These are phyloP conservation scores for Oxycera nigricornis DNA, from an alignment of 2,888 invertebrate genomes.

Conservation along the genomic window DNA sequence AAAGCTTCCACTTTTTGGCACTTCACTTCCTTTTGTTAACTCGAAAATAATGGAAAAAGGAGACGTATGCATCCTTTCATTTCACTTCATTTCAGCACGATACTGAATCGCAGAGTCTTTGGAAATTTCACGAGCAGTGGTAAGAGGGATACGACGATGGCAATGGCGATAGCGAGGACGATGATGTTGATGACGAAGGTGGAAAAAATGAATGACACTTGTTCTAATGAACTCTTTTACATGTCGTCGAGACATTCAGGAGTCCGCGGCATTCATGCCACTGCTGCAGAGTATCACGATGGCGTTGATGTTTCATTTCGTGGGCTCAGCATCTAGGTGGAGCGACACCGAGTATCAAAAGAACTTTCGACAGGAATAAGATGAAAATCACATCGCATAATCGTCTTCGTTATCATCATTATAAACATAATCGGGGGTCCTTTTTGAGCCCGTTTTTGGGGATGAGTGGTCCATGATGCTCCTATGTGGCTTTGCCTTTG, in stretches of 20 bases:
- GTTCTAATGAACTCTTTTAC: conserved; percentile 42
- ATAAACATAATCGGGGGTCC: conserved; percentile 2
- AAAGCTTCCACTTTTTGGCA: conserved; percentile 41
- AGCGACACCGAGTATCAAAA: conserved; percentile 22
- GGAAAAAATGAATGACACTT: conserved; percentile 41
- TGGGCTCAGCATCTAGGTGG: background rate
- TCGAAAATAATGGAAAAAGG: conserved; percentile 31
- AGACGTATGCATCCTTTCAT: conserved; percentile 39
- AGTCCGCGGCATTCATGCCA: background rate
- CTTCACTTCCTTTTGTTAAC: conserved; percentile 41
- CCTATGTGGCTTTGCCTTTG: background rate
- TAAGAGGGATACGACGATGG: background rate
- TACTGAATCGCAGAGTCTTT: conserved; percentile 25
- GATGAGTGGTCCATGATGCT: background rate
- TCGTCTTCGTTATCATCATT: conserved; percentile 34
- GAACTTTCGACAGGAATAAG: background rate
- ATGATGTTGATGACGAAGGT: conserved; percentile 29
- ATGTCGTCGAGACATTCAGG: conserved; percentile 38
- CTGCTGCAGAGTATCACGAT: conserved; percentile 19
- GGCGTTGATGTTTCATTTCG: conserved; percentile 26
- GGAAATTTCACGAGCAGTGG: conserved; percentile 12
- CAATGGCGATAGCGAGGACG: background rate
- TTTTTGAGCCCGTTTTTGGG: background rate
- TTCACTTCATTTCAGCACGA: conserved; percentile 33
- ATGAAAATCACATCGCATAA: conserved; percentile 22